A percentile compares a stretch with the other conserved stretches of the same genome.
phyloP scores from a whole-genome alignment of 2,888 invertebrate genomes.

The Phorcus lineatus region DNA sequence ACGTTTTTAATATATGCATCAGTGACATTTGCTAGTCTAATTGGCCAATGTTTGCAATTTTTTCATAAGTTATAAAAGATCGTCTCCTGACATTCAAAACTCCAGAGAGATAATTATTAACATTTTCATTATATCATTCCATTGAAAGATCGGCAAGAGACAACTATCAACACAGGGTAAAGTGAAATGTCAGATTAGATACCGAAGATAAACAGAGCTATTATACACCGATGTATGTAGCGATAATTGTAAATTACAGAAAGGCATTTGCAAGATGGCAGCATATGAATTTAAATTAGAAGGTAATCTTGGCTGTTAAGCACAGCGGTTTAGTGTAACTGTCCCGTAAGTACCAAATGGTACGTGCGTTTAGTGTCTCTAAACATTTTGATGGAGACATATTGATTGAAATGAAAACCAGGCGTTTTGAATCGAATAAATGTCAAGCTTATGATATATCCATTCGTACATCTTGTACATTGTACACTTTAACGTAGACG shows the following conservation, averaged over 20 bases:
- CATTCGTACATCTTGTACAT: too few relatives aligned
- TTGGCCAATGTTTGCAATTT: slow-evolving; percentile 7
- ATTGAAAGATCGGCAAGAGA: neutral
- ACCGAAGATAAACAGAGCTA: neutral
- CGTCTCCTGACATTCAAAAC: neutral
- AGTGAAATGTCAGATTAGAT: neutral
- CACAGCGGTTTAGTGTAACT: too few relatives aligned
- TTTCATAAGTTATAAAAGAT: slow-evolving; percentile 10
- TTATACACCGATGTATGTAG: neutral
- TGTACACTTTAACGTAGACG: too few relatives aligned
- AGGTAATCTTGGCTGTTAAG: neutral
- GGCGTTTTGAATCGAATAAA: too few relatives aligned
- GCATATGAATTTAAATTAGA: slow-evolving; percentile 1
- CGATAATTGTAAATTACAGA: slow-evolving; percentile 6
- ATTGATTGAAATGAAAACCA: too few relatives aligned
- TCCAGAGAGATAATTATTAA: neutral
- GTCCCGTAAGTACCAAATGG: too few relatives aligned
- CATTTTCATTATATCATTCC: slow-evolving; percentile 15
- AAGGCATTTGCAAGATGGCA: neutral
- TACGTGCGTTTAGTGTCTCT: too few relatives aligned
- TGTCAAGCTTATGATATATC: too few relatives aligned
- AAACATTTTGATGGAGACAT: too few relatives aligned
- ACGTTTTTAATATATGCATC: neutral
- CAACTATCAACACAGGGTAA: neutral
- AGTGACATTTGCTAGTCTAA: neutral